Evolutionary conservation across 1,140 invertebrate species (phyloP).

Genomic region (Eurosta solidaginis): DNA sequence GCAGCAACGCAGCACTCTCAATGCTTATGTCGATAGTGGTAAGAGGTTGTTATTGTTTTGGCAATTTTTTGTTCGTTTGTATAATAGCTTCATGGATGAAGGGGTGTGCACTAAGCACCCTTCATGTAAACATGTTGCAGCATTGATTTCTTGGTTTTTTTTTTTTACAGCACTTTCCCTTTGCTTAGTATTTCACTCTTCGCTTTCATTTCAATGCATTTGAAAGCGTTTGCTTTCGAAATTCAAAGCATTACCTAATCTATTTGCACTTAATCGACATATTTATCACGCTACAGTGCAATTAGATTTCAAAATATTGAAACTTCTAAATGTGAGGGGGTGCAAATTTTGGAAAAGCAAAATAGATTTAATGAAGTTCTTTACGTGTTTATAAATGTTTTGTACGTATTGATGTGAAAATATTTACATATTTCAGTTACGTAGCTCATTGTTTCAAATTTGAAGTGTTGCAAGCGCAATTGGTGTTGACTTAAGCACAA

Average conservation of each 20-base stretch:
- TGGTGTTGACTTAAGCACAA: slow-evolving; percentile 9
- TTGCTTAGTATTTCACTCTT: not conserved
- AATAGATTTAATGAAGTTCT: not conserved
- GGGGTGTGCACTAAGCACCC: too few relatives aligned
- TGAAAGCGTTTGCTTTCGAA: not conserved
- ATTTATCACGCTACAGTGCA: slow-evolving; percentile 18
- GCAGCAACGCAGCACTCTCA: not conserved
- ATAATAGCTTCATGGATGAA: too few relatives aligned
- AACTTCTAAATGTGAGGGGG: not conserved
- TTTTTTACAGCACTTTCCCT: not conserved
- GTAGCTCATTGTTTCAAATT: not conserved
- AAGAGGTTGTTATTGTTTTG: not conserved
- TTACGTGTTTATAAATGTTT: not conserved
- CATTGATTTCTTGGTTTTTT: not conserved
- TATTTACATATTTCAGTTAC: not conserved
- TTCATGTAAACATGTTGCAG: too few relatives aligned
- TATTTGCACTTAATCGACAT: slow-evolving; percentile 19
- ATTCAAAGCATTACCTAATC: slow-evolving; percentile 23
- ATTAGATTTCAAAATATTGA: not conserved
- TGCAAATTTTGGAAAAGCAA: not conserved
- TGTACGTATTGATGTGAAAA: not conserved
- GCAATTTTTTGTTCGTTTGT: too few relatives aligned
- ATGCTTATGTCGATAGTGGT: not conserved
- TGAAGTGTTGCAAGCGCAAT: not conserved
- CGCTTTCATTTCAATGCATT: slow-evolving; percentile 11